Base-by-base conservation (phyloP, 2,888 invertebrate genomes). In the Lasioglossum figueresi region DNA sequence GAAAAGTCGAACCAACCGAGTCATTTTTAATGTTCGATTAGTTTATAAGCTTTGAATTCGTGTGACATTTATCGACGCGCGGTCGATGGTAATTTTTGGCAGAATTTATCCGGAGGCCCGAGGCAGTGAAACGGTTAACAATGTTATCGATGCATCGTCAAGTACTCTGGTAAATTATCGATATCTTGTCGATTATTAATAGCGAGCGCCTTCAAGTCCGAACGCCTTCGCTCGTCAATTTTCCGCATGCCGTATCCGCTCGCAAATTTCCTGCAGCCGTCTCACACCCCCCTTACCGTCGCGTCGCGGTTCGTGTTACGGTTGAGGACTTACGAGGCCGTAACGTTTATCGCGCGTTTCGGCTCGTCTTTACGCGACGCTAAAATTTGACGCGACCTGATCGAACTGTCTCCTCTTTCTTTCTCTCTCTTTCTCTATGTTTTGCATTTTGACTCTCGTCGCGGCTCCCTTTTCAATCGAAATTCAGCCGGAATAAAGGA, bases 341-440 rank as follows among this genome's bases (percentile, higher is more conserved):
- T 90, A 89, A 92, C 91, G 91, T 91, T 92, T 91, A 90, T 91
- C 88, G 90, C 85, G 90, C 83, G 79, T 83, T 88, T 88, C 87
- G 88, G 89, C 34, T 52, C 89, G 89, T 86, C 82, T 86, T 89
- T 87, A 87, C 87, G 88, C 83, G 81, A 71, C 75, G 84, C 73
- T 80, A 86, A 91, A 92, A 80, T 88, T 91, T 87, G 88, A 90
- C 84, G 78, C 59, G 40, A 37, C 10, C 72, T 48, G 76, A 72
- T 72, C 37, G 40, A 68, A 68, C 37, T 34, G 34, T 31, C 23
- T 31, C 48, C 19, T 3, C 19, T 73, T 16, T 14, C 14, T 4
- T 37, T 59, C 14, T n/a, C 59, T 59, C 14, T 14, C 5, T 4
- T 5, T 63, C 27, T 59, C 27, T 31, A 14, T 12, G 1, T 31